Evolutionary conservation across 2,797 vertebrate species (phyloP), one percentile per base, ranked within the genome.

Genomic region (Thamnophis elegans): DNA sequence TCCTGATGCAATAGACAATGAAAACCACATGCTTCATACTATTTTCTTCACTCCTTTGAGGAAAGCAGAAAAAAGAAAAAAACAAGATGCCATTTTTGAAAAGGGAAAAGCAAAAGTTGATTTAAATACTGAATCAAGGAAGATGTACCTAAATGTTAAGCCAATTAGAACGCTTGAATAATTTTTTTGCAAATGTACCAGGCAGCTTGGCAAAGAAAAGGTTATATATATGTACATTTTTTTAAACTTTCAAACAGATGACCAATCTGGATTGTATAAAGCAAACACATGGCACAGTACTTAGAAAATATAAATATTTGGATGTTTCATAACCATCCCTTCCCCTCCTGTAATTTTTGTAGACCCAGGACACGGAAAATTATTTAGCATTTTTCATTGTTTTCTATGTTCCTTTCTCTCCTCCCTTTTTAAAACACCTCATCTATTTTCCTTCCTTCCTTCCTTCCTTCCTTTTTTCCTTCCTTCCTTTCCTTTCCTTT

Each of bases 281-380:
- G 14, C 32, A 89, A 47, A 85, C 86, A 65, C n/a, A 65, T 58
- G 47, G 26, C 36, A 87, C 32, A 92, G 36, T 36, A 5, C 54
- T 87, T 59, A 5, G 42, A 90, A 90, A 93, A 88, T 53, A 65
- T 88, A 93, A 90, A 93, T 90, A 93, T 90, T 93, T 93, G 62
- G 55, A 78, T 78, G 85, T 73, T 73, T 22, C 9, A 87, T 51
- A 90, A 14, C n/a, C 14, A 16, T 36, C 88, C 90, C 6, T 65
- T 92, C 54, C 11, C 28, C 10, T 56, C 9, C 36, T 93, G 55
- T 12, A 7, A 18, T 14, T 90, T 90, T 93, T 62, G 60, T 32
- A 88, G 62, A 32, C 54, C 32, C 54, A 88, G 54, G 58, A 9
- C 3, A 68, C 2, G 18, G 55, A 78, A 78, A 59, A 87, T 42